Evolutionary conservation across 2,113 vertebrate genomes (phyloP).

Genomic region (Platycercus adscitus): DNA sequence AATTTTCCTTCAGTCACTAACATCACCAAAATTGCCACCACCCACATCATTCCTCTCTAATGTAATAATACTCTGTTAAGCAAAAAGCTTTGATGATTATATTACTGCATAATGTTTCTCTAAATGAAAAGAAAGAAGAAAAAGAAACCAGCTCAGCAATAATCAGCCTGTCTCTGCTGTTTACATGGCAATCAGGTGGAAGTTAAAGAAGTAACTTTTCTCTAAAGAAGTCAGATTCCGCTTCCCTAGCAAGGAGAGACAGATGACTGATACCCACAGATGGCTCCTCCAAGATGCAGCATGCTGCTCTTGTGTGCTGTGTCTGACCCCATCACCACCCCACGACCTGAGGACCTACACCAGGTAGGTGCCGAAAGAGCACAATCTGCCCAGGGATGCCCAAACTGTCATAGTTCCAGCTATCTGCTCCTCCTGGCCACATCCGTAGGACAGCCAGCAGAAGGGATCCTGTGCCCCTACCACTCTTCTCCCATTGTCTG

Average conservation of each 20-base stretch:
- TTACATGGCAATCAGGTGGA: background rate
- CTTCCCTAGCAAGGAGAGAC: background rate
- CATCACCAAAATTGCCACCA: constrained; percentile 45
- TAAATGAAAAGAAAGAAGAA: background rate
- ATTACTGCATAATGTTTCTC: constrained; percentile 4
- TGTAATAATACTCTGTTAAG: constrained; percentile 28
- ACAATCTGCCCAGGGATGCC: background rate
- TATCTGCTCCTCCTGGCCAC: background rate
- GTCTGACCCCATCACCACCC: background rate
- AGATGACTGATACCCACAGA: background rate
- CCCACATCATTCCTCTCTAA: constrained; percentile 39
- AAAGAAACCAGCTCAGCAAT: background rate
- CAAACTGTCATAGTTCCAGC: background rate
- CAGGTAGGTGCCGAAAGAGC: background rate
- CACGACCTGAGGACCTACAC: background rate
- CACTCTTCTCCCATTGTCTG: background rate
- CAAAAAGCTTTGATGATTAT: constrained; percentile 30
- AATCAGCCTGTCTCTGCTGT: background rate
- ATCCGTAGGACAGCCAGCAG: background rate
- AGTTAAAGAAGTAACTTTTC: background rate
- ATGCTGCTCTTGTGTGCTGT: background rate
- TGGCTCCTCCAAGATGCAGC: rapidly evolving
- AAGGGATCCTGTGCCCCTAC: rapidly evolving
- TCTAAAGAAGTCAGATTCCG: background rate
- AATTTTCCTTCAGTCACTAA: constrained; percentile 48